phyloP scores from a whole-genome alignment of 2,797 vertebrate genomes.

The Thunnus albacares region DNA sequence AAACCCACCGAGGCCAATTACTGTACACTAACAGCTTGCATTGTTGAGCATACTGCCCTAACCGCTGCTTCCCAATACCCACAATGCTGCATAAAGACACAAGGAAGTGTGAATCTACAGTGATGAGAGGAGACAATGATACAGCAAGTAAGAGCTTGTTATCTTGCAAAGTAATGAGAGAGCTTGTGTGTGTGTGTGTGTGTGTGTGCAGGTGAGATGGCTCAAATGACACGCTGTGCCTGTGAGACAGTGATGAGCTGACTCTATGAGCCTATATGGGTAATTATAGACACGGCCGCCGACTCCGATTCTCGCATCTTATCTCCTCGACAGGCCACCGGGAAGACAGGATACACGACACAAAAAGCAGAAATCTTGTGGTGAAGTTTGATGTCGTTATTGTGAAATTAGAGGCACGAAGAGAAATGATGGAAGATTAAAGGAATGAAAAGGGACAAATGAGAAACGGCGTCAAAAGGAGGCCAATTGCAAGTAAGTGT shows the following conservation, averaged over 20 bases:
- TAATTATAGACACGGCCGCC: constrained; percentile 73
- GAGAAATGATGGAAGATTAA: constrained; percentile 42
- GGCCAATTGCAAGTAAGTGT: constrained; percentile 10
- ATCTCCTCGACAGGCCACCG: constrained; percentile 48
- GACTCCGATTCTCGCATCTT: constrained; percentile 46
- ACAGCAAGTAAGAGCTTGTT: constrained; percentile 36
- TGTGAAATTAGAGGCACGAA: constrained; percentile 32
- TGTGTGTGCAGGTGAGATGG: constrained; percentile 6
- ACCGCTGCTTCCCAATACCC: neutral
- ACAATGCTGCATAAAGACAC: constrained; percentile 33
- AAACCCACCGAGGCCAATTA: constrained; percentile 21
- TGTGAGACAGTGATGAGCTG: constrained; percentile 61
- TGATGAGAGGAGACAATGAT: constrained; percentile 38
- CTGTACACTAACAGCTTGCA: constrained; percentile 10
- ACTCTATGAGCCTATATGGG: constrained; percentile 52
- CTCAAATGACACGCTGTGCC: constrained; percentile 53
- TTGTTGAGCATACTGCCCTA: neutral
- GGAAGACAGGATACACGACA: constrained; percentile 29
- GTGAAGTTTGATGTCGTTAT: constrained; percentile 49
- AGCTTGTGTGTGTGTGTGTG: constrained; percentile 8
- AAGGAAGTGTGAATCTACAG: constrained; percentile 17
- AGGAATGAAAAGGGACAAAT: constrained; percentile 26
- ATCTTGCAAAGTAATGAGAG: constrained; percentile 42
- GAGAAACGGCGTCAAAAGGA: constrained; percentile 24
- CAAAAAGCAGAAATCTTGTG: constrained; percentile 27